A percentile compares a stretch with the other conserved stretches of the same genome.
phyloP scores from a whole-genome alignment of 2,888 invertebrate species.

The Lottia scabra region DNA sequence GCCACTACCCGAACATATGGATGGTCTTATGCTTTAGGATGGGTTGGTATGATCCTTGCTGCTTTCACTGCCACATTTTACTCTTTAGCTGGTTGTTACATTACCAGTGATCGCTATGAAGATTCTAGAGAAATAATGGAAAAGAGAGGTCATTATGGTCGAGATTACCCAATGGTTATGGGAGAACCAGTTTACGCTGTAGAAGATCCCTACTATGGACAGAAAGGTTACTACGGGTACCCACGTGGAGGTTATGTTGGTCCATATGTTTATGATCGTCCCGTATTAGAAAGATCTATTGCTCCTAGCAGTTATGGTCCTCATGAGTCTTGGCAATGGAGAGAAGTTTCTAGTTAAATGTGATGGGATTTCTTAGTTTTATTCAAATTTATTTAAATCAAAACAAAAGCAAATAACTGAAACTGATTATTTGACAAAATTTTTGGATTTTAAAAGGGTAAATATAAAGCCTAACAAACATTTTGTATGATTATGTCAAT shows the following conservation, averaged over 20 bases:
- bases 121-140: conserved; percentile 25
- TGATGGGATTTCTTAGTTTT: no score
- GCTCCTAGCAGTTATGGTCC: no score
- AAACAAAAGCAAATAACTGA: no score
- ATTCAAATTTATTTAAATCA: no score
- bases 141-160: conserved; percentile 15
- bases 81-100: conserved; percentile 56
- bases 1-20: conserved; percentile 49
- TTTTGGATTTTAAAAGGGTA: no score
- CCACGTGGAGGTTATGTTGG: conserved; percentile 25
- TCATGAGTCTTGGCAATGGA: no score
- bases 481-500: no score
- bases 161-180: conserved; percentile 33
- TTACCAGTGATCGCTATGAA: conserved; percentile 49
- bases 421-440: no score
- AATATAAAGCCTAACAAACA: no score
- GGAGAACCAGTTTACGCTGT: conserved; percentile 32
- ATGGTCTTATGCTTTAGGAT: conserved; percentile 64
- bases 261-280: conserved; percentile 37
- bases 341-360: no score
- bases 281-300: neutral
- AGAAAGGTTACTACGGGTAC: neutral
- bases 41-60: conserved; percentile 58
- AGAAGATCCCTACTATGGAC: conserved; percentile 26
- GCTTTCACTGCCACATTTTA: conserved; percentile 59